Evolutionary conservation across 2,113 vertebrate genomes (phyloP).

Genomic region (Abramis brama): DNA sequence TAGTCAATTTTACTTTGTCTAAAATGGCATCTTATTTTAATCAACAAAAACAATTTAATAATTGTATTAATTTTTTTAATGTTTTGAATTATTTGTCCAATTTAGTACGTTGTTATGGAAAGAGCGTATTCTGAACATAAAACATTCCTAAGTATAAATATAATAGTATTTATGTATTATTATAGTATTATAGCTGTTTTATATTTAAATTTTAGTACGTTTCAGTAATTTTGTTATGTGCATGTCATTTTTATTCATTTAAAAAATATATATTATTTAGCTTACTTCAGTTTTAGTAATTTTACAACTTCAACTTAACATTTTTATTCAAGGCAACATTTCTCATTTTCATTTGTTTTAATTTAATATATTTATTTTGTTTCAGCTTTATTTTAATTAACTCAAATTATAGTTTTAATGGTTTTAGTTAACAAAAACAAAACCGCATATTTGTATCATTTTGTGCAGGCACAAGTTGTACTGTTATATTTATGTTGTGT

Average conservation of each 20-base stretch:
- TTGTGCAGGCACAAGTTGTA: neutral
- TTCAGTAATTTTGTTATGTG: too few species aligned
- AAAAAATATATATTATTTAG: neutral
- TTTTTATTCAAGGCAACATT: neutral
- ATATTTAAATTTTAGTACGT: too few species aligned
- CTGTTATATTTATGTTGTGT: neutral
- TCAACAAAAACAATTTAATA: neutral
- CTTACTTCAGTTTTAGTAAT: neutral
- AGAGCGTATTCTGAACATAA: too few species aligned
- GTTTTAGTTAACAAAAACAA: neutral
- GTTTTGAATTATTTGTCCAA: neutral
- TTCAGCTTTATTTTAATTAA: neutral
- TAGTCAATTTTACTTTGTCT: neutral
- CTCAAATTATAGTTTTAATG: too few species aligned
- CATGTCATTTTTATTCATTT: too few species aligned
- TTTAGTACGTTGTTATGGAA: neutral
- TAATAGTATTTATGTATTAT: too few species aligned
- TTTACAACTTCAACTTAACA: neutral
- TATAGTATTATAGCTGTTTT: too few species aligned
- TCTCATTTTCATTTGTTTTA: neutral
- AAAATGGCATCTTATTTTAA: neutral
- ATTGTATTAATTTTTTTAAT: neutral
- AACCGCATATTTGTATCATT: neutral
- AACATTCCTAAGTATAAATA: too few species aligned
- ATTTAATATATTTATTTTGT: neutral